Percentiles rank a stretch among this genome's conserved stretches.
Evolutionary conservation across 2,888 invertebrate genomes (phyloP).

Genomic region (Coenonympha glycerion): DNA sequence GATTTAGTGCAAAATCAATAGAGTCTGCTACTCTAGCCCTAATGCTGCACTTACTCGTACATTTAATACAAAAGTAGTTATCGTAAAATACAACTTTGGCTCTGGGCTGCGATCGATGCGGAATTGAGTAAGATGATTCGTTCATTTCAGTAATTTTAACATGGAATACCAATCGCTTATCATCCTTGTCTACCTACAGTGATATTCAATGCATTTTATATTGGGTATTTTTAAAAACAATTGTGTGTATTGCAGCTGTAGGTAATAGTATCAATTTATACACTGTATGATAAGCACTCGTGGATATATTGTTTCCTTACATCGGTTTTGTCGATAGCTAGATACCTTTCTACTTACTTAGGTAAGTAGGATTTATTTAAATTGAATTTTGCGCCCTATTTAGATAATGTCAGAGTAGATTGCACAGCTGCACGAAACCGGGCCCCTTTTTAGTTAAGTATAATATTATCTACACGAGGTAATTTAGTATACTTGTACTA

Average conservation of each 20-base stretch:
- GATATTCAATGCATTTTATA: too few relatives aligned
- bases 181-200: too few relatives aligned
- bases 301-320: too few relatives aligned
- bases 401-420: slow-evolving; percentile 1
- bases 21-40: neutral
- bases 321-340: too few relatives aligned
- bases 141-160: neutral
- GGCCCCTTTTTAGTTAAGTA: neutral
- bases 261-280: too few relatives aligned
- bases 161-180: neutral
- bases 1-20: neutral
- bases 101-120: slow-evolving; percentile 1
- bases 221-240: too few relatives aligned
- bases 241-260: too few relatives aligned
- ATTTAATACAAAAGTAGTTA: slow-evolving; percentile 7
- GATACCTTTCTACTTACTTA: neutral
- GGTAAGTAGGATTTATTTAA: neutral
- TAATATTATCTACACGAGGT: neutral
- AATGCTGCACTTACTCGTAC: slow-evolving; percentile 3
- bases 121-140: slow-evolving; percentile 6
- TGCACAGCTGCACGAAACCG: neutral
- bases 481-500: neutral
- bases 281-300: too few relatives aligned
- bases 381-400: slow-evolving; percentile 3
- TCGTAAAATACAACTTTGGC: slow-evolving; percentile 13